A percentile compares a stretch with the other conserved stretches of the same genome.
Conservation (phyloP, 2,888 invertebrate species). For the Pelosia muscerda region DNA sequence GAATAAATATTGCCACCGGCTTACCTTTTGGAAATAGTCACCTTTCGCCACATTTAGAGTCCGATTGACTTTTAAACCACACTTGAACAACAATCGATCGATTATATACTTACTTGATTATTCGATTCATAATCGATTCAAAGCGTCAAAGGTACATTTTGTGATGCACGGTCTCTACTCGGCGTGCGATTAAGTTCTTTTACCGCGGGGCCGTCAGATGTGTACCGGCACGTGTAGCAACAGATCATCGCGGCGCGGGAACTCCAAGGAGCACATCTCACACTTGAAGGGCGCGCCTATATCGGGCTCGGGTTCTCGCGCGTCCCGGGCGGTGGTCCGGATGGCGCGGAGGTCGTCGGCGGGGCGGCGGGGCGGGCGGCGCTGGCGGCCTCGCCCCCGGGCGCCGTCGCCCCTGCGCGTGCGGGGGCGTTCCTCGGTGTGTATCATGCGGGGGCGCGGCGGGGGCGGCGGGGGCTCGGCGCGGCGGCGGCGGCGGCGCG, state of each 20-base stretch:
- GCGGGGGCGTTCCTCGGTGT: slow-evolving; percentile 86
- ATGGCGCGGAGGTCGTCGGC: slow-evolving; percentile 79
- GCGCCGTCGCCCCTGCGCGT: slow-evolving; percentile 73
- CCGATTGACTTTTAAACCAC: not conserved
- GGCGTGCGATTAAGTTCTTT: not conserved
- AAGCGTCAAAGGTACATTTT: not conserved
- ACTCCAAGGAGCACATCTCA: slow-evolving; percentile 93
- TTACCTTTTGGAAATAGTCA: too few relatives aligned
- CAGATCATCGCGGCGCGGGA: slow-evolving; percentile 91
- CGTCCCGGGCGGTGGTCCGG: slow-evolving; percentile 52
- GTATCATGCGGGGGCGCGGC: slow-evolving; percentile 91
- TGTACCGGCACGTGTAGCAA: slow-evolving; percentile 93
- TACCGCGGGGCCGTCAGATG: slow-evolving; percentile 86
- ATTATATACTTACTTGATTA: not conserved
- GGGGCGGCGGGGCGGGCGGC: slow-evolving; percentile 75
- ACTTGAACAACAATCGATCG: not conserved
- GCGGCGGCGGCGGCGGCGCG: slow-evolving; percentile 84
- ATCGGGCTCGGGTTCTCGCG: slow-evolving; percentile 39
- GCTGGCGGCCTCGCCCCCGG: slow-evolving; percentile 60
- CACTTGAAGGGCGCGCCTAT: slow-evolving; percentile 90
- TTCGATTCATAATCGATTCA: not conserved
- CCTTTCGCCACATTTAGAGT: too few relatives aligned
- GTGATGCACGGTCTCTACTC: not conserved
- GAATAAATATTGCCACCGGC: too few relatives aligned
- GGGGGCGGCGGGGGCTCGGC: slow-evolving; percentile 70